Evolutionary conservation across 2,888 invertebrate genomes (phyloP).

Genomic region (Linyphia triangularis): DNA sequence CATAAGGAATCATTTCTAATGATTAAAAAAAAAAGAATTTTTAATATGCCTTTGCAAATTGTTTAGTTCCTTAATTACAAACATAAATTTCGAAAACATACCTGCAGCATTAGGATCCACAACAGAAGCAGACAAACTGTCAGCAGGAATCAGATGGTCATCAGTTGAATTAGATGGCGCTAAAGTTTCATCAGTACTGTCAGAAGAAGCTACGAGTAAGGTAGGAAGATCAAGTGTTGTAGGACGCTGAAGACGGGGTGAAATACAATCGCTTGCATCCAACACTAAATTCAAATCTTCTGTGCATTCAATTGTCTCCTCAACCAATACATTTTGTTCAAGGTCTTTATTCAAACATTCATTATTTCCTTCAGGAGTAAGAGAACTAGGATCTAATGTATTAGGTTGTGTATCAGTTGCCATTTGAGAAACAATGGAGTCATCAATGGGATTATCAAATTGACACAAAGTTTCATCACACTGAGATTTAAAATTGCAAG

Average conservation of each 20-base stretch:
- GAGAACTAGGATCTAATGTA: too few relatives aligned
- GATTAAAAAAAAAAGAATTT: neutral
- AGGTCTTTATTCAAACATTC: neutral
- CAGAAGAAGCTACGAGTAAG: slow-evolving; percentile 23
- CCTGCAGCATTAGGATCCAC: slow-evolving; percentile 18
- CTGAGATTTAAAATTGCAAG: neutral
- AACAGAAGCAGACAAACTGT: neutral
- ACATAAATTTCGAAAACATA: neutral
- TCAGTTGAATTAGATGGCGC: neutral
- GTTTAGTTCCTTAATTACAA: neutral
- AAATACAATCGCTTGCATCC: slow-evolving; percentile 26
- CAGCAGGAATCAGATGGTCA: neutral
- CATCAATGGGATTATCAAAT: neutral
- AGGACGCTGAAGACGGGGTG: slow-evolving; percentile 60
- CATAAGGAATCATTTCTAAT: slow-evolving; percentile 35
- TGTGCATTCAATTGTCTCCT: neutral
- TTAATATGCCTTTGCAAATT: neutral
- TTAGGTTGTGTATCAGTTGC: neutral
- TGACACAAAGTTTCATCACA: neutral
- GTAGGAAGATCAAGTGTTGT: slow-evolving; percentile 69
- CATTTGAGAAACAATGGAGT: neutral
- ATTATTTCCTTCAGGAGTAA: neutral
- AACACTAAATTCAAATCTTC: neutral
- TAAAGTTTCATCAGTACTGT: slow-evolving; percentile 4
- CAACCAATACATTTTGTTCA: neutral